Base-by-base conservation (phyloP, 2,888 invertebrate genomes). In the Lobophora halterata region DNA sequence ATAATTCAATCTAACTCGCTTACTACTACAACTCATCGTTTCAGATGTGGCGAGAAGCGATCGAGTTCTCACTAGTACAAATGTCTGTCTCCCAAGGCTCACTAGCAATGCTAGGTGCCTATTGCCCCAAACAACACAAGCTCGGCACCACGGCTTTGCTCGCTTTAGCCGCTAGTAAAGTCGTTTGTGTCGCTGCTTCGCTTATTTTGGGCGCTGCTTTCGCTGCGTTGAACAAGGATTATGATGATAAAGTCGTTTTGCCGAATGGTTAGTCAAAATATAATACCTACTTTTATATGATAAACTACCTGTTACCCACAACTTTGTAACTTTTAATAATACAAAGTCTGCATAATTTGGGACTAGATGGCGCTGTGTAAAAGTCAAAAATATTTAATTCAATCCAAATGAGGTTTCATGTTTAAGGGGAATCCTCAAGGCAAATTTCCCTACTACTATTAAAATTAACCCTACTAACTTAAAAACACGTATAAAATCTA, bases 1-100 rank as follows among this genome's bases (percentile, higher is more conserved):
- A n/a, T n/a, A n/a, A n/a, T n/a, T n/a, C n/a, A n/a, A n/a, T n/a
- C n/a, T n/a, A n/a, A n/a, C n/a, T n/a, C n/a, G n/a, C n/a, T n/a
- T n/a, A n/a, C n/a, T n/a, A n/a, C 8, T 21, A 10, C 3, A 18
- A 1, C 12, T 16, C 7, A 16, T 19, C 9, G 8, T 52, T 60
- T 7, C 58, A 87, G 85, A 71, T 88, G 20, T 88, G 87, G 87
- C 74, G 77, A 0, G 73, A 79, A 23, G 87, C 88, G 1, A 53
- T 81, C 10, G 86, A 87, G 48, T 86, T 78, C 44, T 57, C 79
- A 0, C 58, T 88, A 0, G 35, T 88, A 5, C 71, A 88, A 53
- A 74, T 85, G 72, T 60, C 76, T 0, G 59, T 83, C 0, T 68
- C 71, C 1, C 81, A 83, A 46, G 88, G 88, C 0, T 70, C 81